Conservation (phyloP, 1,140 invertebrate genomes). For the Pomacea maculata region DNA sequence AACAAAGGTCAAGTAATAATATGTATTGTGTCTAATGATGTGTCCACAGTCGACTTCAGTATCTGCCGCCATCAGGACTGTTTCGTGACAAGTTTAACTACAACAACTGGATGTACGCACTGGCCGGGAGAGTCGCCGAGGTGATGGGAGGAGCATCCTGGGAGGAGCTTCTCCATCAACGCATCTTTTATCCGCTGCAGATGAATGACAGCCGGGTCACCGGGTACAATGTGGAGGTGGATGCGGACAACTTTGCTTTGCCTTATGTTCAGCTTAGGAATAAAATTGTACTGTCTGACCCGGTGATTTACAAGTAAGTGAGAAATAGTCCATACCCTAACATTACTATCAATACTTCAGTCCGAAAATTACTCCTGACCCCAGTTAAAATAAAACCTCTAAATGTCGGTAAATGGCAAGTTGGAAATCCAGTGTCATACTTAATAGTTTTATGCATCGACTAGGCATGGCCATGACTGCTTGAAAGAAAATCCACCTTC, state of each 20-base stretch:
- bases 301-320: conserved; percentile 8
- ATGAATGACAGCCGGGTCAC: conserved; percentile 18
- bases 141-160: conserved; percentile 24
- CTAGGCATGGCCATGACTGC: background rate
- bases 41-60: conserved; percentile 13
- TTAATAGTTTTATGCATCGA: too few species aligned
- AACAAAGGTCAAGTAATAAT: too few species aligned
- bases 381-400: too few species aligned
- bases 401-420: too few species aligned
- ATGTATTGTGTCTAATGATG: too few species aligned
- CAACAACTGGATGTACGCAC: conserved; percentile 34
- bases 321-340: background rate
- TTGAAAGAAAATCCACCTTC: too few species aligned
- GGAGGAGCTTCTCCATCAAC: conserved; percentile 20
- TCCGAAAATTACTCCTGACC: too few species aligned
- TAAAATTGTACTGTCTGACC: background rate
- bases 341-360: too few species aligned
- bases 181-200: conserved; percentile 23
- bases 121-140: conserved; percentile 20
- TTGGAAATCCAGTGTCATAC: too few species aligned
- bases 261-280: conserved; percentile 13
- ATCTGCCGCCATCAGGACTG: background rate
- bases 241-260: conserved; percentile 9
- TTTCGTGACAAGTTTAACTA: conserved; percentile 28
- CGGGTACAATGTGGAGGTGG: background rate